Evolutionary conservation across 2,888 invertebrate genomes (phyloP).

Genomic region (Cephus pygmeus): DNA sequence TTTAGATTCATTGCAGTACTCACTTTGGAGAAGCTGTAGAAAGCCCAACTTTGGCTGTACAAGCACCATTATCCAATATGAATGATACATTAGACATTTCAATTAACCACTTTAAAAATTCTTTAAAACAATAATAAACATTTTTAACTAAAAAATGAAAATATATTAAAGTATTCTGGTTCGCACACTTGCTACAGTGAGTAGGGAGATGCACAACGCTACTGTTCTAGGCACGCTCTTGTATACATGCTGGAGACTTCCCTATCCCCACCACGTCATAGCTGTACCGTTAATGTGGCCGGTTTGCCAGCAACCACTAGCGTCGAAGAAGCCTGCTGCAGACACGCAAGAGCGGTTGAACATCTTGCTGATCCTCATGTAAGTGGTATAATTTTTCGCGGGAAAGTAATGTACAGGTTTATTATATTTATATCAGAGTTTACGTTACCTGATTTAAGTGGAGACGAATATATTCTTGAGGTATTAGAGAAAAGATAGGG

Average conservation of each 20-base stretch:
- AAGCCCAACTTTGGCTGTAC: slow-evolving; percentile 87
- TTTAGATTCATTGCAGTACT: slow-evolving; percentile 24
- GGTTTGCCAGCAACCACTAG: too few relatives aligned
- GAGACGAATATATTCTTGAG: background rate
- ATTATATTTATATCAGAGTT: background rate
- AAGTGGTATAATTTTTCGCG: background rate
- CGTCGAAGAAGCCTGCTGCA: background rate
- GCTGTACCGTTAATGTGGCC: too few relatives aligned
- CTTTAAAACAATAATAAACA: background rate
- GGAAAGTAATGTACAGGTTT: background rate
- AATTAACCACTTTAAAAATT: background rate
- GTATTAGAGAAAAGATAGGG: too few relatives aligned
- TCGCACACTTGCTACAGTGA: background rate
- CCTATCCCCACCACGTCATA: too few relatives aligned
- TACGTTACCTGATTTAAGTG: background rate
- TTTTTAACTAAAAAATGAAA: background rate
- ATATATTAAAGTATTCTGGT: background rate
- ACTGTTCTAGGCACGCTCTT: too few relatives aligned
- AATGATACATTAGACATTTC: slow-evolving; percentile 66
- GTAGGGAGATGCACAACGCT: too few relatives aligned
- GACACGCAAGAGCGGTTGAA: background rate
- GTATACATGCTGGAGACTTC: too few relatives aligned
- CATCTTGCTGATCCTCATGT: background rate
- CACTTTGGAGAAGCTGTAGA: slow-evolving; percentile 77
- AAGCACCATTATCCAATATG: slow-evolving; percentile 91